Percentiles rank a stretch among this genome's conserved stretches.
Evolutionary conservation across 2,888 invertebrate species (phyloP).

Genomic region (Lithodes maja): DNA sequence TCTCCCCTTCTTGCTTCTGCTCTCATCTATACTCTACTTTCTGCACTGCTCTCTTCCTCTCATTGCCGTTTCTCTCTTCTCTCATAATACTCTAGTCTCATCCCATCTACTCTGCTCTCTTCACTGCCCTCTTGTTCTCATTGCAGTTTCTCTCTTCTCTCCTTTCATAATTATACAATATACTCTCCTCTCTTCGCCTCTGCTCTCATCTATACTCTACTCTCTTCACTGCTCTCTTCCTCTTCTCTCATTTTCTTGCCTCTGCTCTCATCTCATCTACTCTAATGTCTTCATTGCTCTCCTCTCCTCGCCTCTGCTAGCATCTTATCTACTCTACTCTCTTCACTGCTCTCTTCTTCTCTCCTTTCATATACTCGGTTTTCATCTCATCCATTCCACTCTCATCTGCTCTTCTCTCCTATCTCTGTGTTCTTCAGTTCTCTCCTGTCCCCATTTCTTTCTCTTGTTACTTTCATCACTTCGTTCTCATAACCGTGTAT

Average conservation of each 20-base stretch:
- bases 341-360: not conserved
- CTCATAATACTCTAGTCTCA: too few relatives aligned
- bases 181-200: too few relatives aligned
- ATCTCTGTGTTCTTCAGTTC: not conserved
- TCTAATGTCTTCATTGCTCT: not conserved
- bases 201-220: too few relatives aligned
- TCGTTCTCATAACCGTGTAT: not conserved
- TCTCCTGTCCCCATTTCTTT: not conserved
- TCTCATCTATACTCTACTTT: not conserved
- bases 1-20: not conserved
- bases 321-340: not conserved
- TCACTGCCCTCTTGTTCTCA: too few relatives aligned
- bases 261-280: too few relatives aligned
- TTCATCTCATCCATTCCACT: not conserved
- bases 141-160: not conserved
- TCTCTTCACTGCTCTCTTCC: too few relatives aligned
- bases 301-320: too few relatives aligned
- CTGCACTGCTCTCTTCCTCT: conserved; percentile 3
- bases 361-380: not conserved
- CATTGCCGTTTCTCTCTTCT: not conserved
- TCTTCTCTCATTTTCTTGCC: not conserved
- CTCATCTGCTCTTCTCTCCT: not conserved
- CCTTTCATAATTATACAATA: not conserved
- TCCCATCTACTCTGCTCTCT: too few relatives aligned
- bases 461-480: not conserved